A percentile compares a stretch with the other conserved stretches of the same genome.
phyloP scores from a whole-genome alignment of 2,888 invertebrate species.

The Steromphala cineraria region DNA sequence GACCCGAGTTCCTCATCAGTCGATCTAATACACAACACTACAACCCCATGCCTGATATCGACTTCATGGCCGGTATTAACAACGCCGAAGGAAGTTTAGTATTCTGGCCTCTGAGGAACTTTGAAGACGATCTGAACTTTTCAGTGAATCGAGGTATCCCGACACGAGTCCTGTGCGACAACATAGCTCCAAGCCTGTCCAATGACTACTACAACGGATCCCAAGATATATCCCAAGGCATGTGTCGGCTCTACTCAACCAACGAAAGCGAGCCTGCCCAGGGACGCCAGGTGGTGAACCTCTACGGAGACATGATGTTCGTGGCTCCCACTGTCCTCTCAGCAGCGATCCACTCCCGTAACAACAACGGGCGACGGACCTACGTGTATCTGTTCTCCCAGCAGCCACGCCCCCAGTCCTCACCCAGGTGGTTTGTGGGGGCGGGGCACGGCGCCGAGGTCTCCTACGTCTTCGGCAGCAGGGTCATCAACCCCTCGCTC shows the following conservation, averaged over 20 bases:
- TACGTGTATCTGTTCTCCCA: slow-evolving; percentile 34
- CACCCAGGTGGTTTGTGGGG: slow-evolving; percentile 26
- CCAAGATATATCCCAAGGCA: not conserved
- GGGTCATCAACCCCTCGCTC: not conserved
- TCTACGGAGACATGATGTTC: slow-evolving; percentile 39
- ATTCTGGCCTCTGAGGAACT: slow-evolving; percentile 13
- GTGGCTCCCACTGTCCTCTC: slow-evolving; percentile 29
- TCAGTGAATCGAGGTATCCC: slow-evolving; percentile 25
- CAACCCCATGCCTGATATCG: slow-evolving; percentile 27
- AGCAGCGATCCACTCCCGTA: slow-evolving; percentile 8
- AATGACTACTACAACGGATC: slow-evolving; percentile 29
- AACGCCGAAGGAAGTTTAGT: slow-evolving; percentile 32
- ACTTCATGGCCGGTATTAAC: slow-evolving; percentile 31
- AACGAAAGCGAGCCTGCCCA: slow-evolving; percentile 7
- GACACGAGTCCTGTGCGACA: slow-evolving; percentile 24
- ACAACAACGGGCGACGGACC: not conserved
- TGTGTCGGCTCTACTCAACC: slow-evolving; percentile 16
- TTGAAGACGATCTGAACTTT: slow-evolving; percentile 24
- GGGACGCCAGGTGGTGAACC: slow-evolving; percentile 27
- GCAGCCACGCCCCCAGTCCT: not conserved
- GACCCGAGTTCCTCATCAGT: slow-evolving; percentile 19
- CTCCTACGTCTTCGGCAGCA: slow-evolving; percentile 74
- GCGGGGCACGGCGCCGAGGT: slow-evolving; percentile 30
- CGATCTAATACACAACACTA: not conserved
- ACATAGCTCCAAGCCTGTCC: slow-evolving; percentile 27